phyloP scores from a whole-genome alignment of 2,113 vertebrate genomes.

The Toxotes chatareus region DNA sequence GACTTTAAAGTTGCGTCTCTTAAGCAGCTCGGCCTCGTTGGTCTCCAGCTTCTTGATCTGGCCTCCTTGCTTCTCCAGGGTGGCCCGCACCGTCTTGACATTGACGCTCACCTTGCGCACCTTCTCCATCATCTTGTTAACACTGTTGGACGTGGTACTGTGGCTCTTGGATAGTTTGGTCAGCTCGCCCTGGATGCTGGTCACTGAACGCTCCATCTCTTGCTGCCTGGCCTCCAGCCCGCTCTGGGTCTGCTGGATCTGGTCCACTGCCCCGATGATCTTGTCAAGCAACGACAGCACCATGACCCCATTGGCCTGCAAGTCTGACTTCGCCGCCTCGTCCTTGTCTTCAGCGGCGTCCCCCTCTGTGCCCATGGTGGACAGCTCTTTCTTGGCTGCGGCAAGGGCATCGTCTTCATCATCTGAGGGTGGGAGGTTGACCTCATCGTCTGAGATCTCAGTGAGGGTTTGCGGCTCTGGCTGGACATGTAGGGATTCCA shows the following conservation, averaged over 20 bases:
- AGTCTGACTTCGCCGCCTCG: slow-evolving; percentile 55
- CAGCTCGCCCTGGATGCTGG: slow-evolving; percentile 93
- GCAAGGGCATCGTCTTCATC: slow-evolving; percentile 75
- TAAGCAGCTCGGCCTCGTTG: slow-evolving; percentile 95
- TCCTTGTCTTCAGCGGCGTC: slow-evolving; percentile 41
- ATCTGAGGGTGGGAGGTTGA: slow-evolving; percentile 80
- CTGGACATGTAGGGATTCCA: slow-evolving; percentile 72
- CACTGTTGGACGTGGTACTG: slow-evolving; percentile 92
- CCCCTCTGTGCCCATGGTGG: slow-evolving; percentile 47
- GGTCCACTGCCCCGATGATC: slow-evolving; percentile 97
- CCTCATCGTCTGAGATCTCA: slow-evolving; percentile 84
- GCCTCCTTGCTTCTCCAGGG: slow-evolving; percentile 94
- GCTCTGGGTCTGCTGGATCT: slow-evolving; percentile 96
- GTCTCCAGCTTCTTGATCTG: slow-evolving; percentile 98
- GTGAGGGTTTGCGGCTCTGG: slow-evolving; percentile 77
- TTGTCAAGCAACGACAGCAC: slow-evolving; percentile 97
- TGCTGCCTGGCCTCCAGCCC: slow-evolving; percentile 94
- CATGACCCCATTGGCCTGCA: slow-evolving; percentile 91
- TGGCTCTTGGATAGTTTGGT: slow-evolving; percentile 94
- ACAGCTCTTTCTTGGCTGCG: slow-evolving; percentile 60
- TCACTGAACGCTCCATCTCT: slow-evolving; percentile 95
- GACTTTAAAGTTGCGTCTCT: slow-evolving; percentile 99
- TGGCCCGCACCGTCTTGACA: slow-evolving; percentile 94
- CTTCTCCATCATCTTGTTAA: slow-evolving; percentile 97
- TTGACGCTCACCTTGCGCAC: slow-evolving; percentile 98